Conservation (phyloP, 2,113 vertebrate species). For the Acanthisitta chloris region DNA sequence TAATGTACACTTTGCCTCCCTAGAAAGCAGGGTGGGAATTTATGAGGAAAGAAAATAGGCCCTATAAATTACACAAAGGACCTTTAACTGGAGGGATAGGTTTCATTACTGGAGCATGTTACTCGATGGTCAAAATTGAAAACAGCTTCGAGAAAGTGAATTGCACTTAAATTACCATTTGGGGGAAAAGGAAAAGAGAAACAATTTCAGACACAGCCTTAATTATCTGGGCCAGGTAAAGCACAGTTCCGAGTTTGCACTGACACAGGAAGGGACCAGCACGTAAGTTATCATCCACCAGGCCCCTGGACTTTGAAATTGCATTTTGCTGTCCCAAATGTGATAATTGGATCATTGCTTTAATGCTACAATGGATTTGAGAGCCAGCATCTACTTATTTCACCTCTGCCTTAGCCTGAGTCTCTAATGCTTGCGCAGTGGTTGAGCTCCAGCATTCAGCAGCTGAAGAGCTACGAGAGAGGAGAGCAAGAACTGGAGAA, state of each 20-base stretch:
- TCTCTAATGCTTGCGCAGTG: neutral
- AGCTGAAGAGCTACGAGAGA: neutral
- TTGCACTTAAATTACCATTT: conserved; percentile 5
- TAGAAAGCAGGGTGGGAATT: neutral
- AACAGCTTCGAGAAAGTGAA: neutral
- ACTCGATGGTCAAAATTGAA: conserved; percentile 4
- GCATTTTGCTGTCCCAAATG: neutral
- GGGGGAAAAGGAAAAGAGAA: neutral
- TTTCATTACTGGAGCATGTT: conserved; percentile 4
- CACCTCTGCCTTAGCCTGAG: neutral
- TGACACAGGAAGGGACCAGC: neutral
- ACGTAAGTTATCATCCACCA: neutral
- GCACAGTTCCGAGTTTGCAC: neutral
- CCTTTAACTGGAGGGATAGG: neutral
- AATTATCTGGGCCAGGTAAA: neutral
- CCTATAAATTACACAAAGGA: neutral
- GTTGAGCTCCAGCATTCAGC: neutral
- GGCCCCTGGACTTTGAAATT: neutral
- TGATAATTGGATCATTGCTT: neutral
- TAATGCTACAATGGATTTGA: neutral
- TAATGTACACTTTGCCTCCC: neutral
- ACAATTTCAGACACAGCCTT: neutral
- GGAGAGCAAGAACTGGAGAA: neutral
- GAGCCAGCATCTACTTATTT: neutral
- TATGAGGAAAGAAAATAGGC: neutral